Evolutionary conservation across 2,113 vertebrate genomes (phyloP), one percentile per base, ranked within the genome.

Genomic region (Cyprinodon tularosa): DNA sequence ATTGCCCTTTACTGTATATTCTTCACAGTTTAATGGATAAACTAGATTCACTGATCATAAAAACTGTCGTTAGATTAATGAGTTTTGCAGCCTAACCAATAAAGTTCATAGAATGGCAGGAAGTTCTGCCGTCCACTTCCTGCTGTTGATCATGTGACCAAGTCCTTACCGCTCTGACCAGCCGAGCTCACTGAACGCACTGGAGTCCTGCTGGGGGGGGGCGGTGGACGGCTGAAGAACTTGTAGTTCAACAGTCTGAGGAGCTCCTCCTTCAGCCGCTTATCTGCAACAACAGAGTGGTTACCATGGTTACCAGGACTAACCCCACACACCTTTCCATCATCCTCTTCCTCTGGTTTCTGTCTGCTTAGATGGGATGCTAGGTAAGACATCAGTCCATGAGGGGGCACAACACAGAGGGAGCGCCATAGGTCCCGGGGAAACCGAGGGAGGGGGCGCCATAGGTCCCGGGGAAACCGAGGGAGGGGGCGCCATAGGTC

Each of bases 171-270:
- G 60, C 72, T 68, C 50, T 65, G 60, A 14, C 29, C 57, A 36
- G 29, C 5, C 4, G 79, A 69, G 59, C 39, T 74, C 13, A 36
- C 62, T 0, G 57, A n/a, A 40, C 53, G 39, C 38, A 89, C 84
- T 12, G 74, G 72, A 75, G 83, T 59, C 50, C 80, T 83, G 67
- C 77, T 92, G 37, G 92, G 90, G 84, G 95, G 92, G 87, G 92
- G 86, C 0, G 95, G 95, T 77, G 97, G 91, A 90, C 89, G 93
- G 86, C 94, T 95, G 93, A 99, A 99, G 89, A 98, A 99, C 40
- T 95, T 92, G 85, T 93, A 97, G 75, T 95, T 94, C 83, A 97
- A 76, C 83, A 99, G 92, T 74, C 90, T 94, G 62, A 91, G 92
- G 44, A 99, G 91, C 60, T 96, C 92, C 22, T 96, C 96, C 91